Evolutionary conservation across 35 echinoderm and acorn worm species (phyloP).

Genomic region (Lytechinus pictus): DNA sequence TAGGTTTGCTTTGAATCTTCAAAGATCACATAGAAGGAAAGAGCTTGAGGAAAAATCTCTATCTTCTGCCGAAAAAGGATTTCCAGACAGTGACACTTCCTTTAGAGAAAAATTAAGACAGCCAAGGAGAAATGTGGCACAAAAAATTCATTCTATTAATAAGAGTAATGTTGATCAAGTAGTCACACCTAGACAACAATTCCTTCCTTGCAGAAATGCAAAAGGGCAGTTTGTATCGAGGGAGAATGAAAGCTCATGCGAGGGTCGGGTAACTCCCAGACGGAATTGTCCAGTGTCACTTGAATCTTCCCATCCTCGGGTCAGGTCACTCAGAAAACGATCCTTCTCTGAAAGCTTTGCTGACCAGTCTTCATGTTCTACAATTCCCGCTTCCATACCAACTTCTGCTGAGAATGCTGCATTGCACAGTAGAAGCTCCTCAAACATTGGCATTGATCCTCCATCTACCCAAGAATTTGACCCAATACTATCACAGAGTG

Average conservation of each 20-base stretch:
- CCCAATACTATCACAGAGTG: background rate
- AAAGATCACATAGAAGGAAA: background rate
- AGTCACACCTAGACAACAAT: background rate
- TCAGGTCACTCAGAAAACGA: background rate
- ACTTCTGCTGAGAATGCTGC: background rate
- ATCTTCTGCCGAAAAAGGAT: background rate
- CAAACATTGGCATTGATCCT: background rate
- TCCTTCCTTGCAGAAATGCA: background rate
- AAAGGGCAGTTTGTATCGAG: background rate
- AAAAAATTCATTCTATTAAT: background rate
- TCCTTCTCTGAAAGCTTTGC: background rate
- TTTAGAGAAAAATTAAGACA: background rate
- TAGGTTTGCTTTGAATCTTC: background rate
- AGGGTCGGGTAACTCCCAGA: background rate
- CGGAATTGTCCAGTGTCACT: background rate
- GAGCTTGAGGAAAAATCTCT: background rate
- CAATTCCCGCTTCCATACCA: background rate
- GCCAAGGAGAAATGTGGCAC: background rate
- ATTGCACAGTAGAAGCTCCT: background rate
- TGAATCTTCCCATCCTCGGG: background rate
- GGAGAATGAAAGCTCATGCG: background rate
- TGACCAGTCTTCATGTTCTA: background rate
- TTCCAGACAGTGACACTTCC: background rate
- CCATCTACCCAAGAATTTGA: background rate
- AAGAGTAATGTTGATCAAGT: background rate